phyloP scores from a whole-genome alignment of 1,140 invertebrate genomes.

The Mesaphorura yosii region DNA sequence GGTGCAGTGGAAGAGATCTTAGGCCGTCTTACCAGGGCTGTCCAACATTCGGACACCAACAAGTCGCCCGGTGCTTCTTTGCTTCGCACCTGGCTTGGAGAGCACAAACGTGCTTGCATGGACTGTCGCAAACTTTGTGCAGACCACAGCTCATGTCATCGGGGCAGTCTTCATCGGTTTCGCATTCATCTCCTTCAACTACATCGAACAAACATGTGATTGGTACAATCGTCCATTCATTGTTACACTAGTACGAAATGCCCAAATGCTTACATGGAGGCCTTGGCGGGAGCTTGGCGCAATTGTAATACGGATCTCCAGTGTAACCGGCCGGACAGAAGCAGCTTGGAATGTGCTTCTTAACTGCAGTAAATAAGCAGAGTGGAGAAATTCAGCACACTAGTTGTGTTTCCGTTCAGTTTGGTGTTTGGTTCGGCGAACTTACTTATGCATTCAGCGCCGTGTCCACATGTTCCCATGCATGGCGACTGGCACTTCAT shows the following conservation, averaged over 20 bases:
- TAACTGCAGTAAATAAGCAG: slow-evolving; percentile 19
- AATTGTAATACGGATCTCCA: slow-evolving; percentile 31
- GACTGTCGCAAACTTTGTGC: slow-evolving; percentile 28
- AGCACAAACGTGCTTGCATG: slow-evolving; percentile 30
- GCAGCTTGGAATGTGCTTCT: slow-evolving; percentile 28
- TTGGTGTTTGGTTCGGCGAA: slow-evolving; percentile 1
- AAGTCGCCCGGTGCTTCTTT: slow-evolving; percentile 29
- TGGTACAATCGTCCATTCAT: no score
- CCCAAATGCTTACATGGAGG: slow-evolving; percentile 26
- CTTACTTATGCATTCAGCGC: slow-evolving; percentile 29
- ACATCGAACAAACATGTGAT: background rate
- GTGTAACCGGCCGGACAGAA: slow-evolving; percentile 26
- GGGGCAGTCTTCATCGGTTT: slow-evolving; percentile 27
- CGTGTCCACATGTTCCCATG: slow-evolving; percentile 42
- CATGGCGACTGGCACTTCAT: slow-evolving; percentile 73
- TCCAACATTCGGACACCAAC: slow-evolving; percentile 32
- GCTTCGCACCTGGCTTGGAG: slow-evolving; percentile 32
- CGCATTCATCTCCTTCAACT: slow-evolving; percentile 32
- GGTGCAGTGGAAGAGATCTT: background rate
- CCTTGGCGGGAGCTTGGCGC: slow-evolving; percentile 25
- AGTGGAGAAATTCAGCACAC: background rate
- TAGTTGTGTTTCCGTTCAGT: background rate
- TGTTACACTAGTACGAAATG: no score
- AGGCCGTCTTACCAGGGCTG: no score
- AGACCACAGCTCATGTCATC: slow-evolving; percentile 31